Evolutionary conservation across 2,797 vertebrate species (phyloP).

Genomic region (Rhodeus uyekii): DNA sequence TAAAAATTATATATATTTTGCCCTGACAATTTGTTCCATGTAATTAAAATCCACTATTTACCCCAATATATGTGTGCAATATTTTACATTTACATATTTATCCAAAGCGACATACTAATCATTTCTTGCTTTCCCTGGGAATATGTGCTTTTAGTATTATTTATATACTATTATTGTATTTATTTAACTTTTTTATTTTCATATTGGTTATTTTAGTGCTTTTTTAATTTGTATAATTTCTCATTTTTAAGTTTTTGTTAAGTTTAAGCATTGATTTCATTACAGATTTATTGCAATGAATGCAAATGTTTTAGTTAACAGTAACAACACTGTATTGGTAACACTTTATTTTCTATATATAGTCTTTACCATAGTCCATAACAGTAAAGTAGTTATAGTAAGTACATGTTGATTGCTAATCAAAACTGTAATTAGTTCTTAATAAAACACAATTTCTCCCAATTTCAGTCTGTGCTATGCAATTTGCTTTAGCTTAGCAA

Average conservation of each 20-base stretch:
- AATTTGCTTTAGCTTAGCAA: neutral
- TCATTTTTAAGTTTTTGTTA: neutral
- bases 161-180: neutral
- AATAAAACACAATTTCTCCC: neutral
- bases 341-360: too few species aligned
- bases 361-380: too few species aligned
- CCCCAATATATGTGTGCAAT: neutral
- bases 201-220: neutral
- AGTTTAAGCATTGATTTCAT: neutral
- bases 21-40: neutral
- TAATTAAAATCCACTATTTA: neutral
- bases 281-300: neutral
- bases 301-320: neutral
- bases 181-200: neutral
- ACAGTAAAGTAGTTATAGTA: too few species aligned
- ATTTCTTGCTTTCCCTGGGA: too few species aligned
- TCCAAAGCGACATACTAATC: too few species aligned
- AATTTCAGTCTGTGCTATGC: neutral
- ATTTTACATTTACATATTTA: too few species aligned
- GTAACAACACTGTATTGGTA: neutral
- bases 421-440: neutral
- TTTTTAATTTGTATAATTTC: neutral
- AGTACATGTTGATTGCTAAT: too few species aligned
- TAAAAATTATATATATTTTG: neutral
- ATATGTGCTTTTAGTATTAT: neutral